These are phyloP conservation scores for Teleogryllus oceanicus DNA, from an alignment of 2,888 invertebrate species.

Conservation along the genomic window DNA sequence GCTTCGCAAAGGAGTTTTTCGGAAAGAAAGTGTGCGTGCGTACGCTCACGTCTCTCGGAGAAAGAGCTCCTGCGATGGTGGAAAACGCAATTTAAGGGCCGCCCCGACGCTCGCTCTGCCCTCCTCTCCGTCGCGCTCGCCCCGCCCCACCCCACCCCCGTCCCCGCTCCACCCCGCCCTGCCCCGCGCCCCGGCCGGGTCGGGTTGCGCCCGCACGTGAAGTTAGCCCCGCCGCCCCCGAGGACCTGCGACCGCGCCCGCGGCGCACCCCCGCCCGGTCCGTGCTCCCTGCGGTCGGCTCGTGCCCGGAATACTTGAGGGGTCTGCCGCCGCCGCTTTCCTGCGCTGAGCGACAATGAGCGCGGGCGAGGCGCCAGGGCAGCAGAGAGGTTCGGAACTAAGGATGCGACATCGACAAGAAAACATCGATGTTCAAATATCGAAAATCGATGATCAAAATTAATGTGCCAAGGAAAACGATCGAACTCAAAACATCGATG, in stretches of 20 bases:
- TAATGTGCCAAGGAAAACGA: no score
- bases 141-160: not conserved
- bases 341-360: no score
- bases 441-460: no score
- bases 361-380: no score
- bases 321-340: not conserved
- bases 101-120: not conserved
- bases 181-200: not conserved
- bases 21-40: constrained; percentile 9
- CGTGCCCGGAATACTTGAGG: not conserved
- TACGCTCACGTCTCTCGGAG: not conserved
- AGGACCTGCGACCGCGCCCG: not conserved
- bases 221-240: not conserved
- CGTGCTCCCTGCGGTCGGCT: not conserved
- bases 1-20: not conserved
- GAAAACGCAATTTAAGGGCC: constrained; percentile 36
- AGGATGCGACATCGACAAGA: no score
- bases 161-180: constrained; percentile 20
- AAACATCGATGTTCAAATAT: no score
- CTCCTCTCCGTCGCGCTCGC: constrained; percentile 23
- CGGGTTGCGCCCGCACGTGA: not conserved
- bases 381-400: no score
- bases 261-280: not conserved
- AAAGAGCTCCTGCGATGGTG: constrained; percentile 24
- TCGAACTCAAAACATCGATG: no score